These are phyloP conservation scores for Tipula unca DNA, from an alignment of 2,888 invertebrate species.

Conservation along the genomic window DNA sequence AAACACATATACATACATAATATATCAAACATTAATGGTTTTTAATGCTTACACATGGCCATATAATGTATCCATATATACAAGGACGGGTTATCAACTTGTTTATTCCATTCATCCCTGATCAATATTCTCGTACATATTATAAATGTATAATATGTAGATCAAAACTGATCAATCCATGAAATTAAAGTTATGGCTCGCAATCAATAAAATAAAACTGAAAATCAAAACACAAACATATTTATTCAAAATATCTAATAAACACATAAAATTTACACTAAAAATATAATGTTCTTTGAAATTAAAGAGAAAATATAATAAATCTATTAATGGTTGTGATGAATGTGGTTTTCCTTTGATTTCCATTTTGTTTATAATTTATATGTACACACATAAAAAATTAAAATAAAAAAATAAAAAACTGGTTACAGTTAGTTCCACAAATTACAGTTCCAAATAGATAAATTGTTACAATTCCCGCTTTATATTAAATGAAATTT, in stretches of 20 bases:
- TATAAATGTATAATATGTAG: not conserved
- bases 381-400: slow-evolving; percentile 2
- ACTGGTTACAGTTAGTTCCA: not conserved
- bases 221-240: not conserved
- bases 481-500: too few species aligned
- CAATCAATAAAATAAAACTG: not conserved
- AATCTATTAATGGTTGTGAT: slow-evolving; percentile 14
- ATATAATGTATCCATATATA: not conserved
- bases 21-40: not conserved
- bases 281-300: slow-evolving; percentile 14
- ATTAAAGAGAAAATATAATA: slow-evolving; percentile 14
- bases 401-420: not conserved
- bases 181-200: not conserved
- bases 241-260: slow-evolving; percentile 8
- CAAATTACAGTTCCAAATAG: not conserved
- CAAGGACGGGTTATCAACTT: not conserved
- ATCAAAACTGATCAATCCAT: not conserved
- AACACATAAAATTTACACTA: slow-evolving; percentile 14
- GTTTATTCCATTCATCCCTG: not conserved
- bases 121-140: not conserved
- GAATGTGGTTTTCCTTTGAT: slow-evolving; percentile 14
- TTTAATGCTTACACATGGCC: not conserved
- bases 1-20: not conserved
- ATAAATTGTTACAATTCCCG: not conserved
- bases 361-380: slow-evolving; percentile 8